Evolutionary conservation across 2,797 vertebrate species (phyloP), one percentile per base, ranked within the genome.

Genomic region (Tolypeutes matacus): DNA sequence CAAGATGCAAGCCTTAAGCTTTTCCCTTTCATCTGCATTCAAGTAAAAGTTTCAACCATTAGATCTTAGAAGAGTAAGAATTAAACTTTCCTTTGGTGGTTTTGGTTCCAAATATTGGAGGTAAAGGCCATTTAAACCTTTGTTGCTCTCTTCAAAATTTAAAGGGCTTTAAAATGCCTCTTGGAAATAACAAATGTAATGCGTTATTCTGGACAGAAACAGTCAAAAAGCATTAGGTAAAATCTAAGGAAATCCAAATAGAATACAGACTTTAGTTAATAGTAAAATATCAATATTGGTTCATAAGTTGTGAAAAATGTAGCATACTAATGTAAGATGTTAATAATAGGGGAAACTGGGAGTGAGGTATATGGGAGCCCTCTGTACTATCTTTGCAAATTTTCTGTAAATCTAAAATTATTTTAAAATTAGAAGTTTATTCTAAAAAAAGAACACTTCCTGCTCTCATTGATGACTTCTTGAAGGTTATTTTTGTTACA

Each of bases 21-120:
- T 89, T 93, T 91, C 7, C 75, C 86, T 96, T 93, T 96, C 73
- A 72, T 88, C 75, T 81, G 18, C 36, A 42, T 67, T 93, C 77
- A 91, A 29, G n/a, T n/a, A 91, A 27, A 87, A 88, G 36, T 62
- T 77, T n/a, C 27, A 80, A 65, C 0, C 9, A 25, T 70, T 69
- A 8, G 4, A 42, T 69, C 82, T 95, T 31, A 78, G 78, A 65
- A 67, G 75, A 65, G 29, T n/a, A 83, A 72, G 64, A 90, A 92
- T 60, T 88, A 60, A 49, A n/a, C 14, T 95, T 91, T 94, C 73
- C 56, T 75, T 67, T 25, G 56, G 39, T 73, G 81, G 60, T 86
- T 95, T 91, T 58, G 70, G 76, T 76, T 86, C 49, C 62, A 93
- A 67, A 89, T 62, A 80, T 76, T 80, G 14, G 58, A 90, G 88